Conservation (phyloP, 2,113 vertebrate species). For the Petaurus breviceps region DNA sequence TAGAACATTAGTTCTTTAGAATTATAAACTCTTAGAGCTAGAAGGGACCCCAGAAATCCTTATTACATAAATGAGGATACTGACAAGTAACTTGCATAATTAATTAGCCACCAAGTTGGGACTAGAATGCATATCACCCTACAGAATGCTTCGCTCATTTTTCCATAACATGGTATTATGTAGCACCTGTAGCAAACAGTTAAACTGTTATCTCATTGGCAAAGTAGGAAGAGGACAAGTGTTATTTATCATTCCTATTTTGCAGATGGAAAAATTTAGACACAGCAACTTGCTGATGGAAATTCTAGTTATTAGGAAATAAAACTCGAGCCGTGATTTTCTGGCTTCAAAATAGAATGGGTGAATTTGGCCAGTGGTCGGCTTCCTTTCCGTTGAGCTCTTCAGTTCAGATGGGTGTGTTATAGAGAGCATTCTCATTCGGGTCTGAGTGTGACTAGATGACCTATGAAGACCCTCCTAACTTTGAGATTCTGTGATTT, state of each 20-base stretch:
- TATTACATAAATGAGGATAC: background rate
- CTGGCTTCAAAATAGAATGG: background rate
- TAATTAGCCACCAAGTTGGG: background rate
- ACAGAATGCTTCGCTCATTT: background rate
- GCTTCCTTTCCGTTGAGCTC: background rate
- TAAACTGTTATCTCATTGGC: background rate
- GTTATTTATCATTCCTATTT: background rate
- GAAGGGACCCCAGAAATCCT: background rate
- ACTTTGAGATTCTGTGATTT: background rate
- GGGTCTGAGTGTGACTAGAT: background rate
- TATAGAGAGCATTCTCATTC: background rate
- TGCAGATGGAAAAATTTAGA: background rate
- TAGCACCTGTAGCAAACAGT: background rate
- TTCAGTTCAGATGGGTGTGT: background rate
- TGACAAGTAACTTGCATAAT: background rate
- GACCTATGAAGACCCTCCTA: background rate
- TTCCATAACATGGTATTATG: background rate
- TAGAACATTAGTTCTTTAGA: background rate
- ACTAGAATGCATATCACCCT: background rate
- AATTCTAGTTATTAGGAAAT: background rate
- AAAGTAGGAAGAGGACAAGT: background rate
- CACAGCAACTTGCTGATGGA: background rate
- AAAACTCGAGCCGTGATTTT: background rate
- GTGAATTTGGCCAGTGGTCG: background rate
- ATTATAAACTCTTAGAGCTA: background rate